Evolutionary conservation across 2,888 invertebrate species (phyloP), one percentile per base, ranked within the genome.

Genomic region (Scrobipalpa atriplicella): DNA sequence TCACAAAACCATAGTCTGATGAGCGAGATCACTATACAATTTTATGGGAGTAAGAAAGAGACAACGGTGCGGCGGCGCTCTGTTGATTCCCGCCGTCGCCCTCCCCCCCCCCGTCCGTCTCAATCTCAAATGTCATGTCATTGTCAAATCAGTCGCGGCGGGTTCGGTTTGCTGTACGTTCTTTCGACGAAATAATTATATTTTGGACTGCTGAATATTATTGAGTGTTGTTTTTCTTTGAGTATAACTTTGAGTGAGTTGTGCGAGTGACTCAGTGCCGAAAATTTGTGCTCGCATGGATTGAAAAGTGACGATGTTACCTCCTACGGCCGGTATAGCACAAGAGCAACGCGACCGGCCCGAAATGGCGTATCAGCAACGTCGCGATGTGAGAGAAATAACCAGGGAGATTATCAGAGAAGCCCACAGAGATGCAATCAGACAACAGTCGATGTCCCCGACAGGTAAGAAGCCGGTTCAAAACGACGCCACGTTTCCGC

Each of bases 401-500:
- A 87, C 91, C 54, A 79, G 92, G 70, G 93, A 93, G 70, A 90
- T 93, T 72, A 89, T 92, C 76, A 83, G 92, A 74, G 91, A 92
- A 72, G 87, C 90, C 60, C 84, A 89, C n/a, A n/a, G n/a, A 66
- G 87, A 92, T 67, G 82, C 85, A 68, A 87, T 84, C 81, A 89
- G 89, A 82, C 86, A 89, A 74, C 80, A 83, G 69, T 87, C 90
- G 70, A 84, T 90, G 80, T 92, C 93, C 72, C 90, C 92, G 79
- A 91, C 89, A 89, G 92, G 92, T 93, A 83, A 66, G 79, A 79
- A 76, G 78, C 78, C 77, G 78, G 78, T 67, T 81, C 80, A 84
- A 87, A 86, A 85, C 87, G 92, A 92, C 92, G 93, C 92, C 92
- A 92, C 92, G 92, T 92, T 92, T 91, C 89, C 88, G 91, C 92